Base-by-base conservation (phyloP, 2,113 vertebrate genomes). In the Mastomys coucha region DNA sequence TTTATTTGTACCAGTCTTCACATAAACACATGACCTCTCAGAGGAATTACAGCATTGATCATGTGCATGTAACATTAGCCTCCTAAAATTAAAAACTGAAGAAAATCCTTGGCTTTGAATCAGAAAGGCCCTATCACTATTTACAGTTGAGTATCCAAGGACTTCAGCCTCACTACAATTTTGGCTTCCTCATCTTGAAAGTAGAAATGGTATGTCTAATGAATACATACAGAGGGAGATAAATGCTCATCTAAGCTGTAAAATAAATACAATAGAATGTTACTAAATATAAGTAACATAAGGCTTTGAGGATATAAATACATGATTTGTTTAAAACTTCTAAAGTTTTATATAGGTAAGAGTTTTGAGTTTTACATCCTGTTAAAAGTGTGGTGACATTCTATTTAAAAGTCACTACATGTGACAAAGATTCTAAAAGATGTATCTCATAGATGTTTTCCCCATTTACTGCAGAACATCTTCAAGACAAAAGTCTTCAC, bases 81-180 rank as follows among this genome's bases (percentile, higher is more conserved):
- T 88, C 33, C 81, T 94, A 2, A 88, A 92, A 88, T 82, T 80
- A 81, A 91, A 56, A 80, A 45, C 4, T n/a, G n/a, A 89, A 76
- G 42, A 2, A 60, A 75, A 91, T 70, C 91, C 76, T 78, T 9
- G 8, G 14, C 89, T 90, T 72, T 82, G 65, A 58, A 12, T 88
- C 5, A 75, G 42, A 85, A 75, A 88, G 19, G 93, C 13, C 22
- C 17, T 82, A 24, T 84, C 67, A 6, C n/a, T 60, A 65, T 72
- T 36, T 10, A 24, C 10, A 90, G 10, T 36, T 84, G 19, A 76
- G 11, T 93, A 63, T 31, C 22, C 20, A 70, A 91, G n/a, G 4
- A 58, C 70, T 24, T 85, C 75, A 92, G 7, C 12, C 12, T 60
- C 49, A 58, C 2, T 31, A 22, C 84, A 16, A 39, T 95, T 63